These are phyloP conservation scores for Alectoris magna DNA, from an alignment of 2,797 vertebrate species.

Conservation along the genomic window DNA sequence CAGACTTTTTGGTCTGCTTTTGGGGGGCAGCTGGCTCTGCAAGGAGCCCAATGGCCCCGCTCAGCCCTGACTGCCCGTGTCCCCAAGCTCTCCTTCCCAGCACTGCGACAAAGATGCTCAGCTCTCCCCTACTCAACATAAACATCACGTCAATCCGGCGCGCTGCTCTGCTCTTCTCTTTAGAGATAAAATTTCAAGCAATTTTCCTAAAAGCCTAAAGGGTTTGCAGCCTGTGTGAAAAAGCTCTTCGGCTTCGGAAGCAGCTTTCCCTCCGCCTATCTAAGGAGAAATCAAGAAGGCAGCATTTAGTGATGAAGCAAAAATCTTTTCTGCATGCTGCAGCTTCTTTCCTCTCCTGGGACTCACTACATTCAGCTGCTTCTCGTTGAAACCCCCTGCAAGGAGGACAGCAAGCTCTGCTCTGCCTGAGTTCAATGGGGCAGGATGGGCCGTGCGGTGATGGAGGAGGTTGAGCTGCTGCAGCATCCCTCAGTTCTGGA, in stretches of 20 bases:
- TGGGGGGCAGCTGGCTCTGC: not conserved
- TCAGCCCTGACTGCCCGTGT: not conserved
- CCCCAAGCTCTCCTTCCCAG: not conserved
- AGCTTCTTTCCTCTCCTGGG: not conserved
- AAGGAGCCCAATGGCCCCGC: not conserved
- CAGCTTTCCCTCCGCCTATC: accelerated
- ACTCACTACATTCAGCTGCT: not conserved
- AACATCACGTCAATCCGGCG: accelerated
- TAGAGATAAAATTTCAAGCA: not conserved
- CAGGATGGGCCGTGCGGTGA: too few species aligned
- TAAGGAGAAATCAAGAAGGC: not conserved
- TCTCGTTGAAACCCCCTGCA: not conserved
- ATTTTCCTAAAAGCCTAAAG: not conserved
- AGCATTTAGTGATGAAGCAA: not conserved
- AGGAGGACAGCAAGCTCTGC: not conserved
- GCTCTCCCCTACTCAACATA: not conserved
- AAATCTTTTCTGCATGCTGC: not conserved
- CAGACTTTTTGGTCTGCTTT: too few species aligned
- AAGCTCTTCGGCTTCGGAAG: not conserved
- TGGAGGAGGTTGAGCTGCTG: too few species aligned
- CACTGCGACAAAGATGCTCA: not conserved
- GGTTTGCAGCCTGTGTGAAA: not conserved
- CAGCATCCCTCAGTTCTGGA: not conserved
- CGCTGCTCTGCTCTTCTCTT: not conserved
- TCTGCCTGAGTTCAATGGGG: not conserved